A percentile compares a stretch with the other conserved stretches of the same genome.
These are phyloP conservation scores for Formica aserva DNA, from an alignment of 2,888 invertebrate species.

Conservation along the genomic window DNA sequence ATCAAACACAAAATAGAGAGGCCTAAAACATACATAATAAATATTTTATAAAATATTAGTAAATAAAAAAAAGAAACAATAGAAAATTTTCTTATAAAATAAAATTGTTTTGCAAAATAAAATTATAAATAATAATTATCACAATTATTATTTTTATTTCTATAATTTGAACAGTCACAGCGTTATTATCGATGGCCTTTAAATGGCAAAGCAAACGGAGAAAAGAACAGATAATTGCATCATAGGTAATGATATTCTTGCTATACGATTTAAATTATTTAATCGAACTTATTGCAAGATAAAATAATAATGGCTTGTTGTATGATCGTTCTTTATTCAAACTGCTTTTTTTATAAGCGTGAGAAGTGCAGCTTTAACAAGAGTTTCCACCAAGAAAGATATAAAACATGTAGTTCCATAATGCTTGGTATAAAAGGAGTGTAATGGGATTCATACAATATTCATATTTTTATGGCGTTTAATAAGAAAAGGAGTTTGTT, in stretches of 20 bases:
- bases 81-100: background rate
- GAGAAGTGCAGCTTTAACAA: conserved; percentile 18
- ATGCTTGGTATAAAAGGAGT: conserved; percentile 13
- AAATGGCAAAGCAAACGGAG: background rate
- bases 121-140: conserved; percentile 1
- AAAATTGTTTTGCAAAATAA: background rate
- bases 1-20: background rate
- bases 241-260: background rate
- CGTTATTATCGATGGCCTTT: conserved; percentile 2
- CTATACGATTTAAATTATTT: conserved; percentile 11
- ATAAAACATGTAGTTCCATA: conserved; percentile 1
- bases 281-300: background rate
- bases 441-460: conserved; percentile 21
- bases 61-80: background rate
- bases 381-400: background rate
- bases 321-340: conserved; percentile 4
- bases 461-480: conserved; percentile 25
- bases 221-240: background rate
- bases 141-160: background rate
- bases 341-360: background rate
- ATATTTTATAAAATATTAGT: background rate
- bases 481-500: conserved; percentile 23
- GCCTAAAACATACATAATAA: background rate
- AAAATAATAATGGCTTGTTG: conserved; percentile 20
- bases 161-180: background rate